Base-by-base conservation (phyloP, 2,797 vertebrate species). In the Amniataba percoides region DNA sequence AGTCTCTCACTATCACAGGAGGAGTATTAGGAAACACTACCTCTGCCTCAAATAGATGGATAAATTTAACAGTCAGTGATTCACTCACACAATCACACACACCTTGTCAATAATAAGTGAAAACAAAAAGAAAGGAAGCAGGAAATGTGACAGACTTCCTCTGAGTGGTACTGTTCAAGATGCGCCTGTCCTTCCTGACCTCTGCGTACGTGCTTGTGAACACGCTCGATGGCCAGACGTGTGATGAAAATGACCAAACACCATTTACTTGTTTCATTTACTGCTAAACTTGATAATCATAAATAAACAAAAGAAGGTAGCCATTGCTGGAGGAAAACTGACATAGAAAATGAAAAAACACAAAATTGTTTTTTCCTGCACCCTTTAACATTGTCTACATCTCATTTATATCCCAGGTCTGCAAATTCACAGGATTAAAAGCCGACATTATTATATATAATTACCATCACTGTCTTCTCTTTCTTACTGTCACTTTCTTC, bases 61-160 rank as follows among this genome's bases (percentile, higher is more conserved):
- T 56, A 51, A 51, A 77, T 67, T 55, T 74, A 84, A 82, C 68
- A 64, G 56, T 48, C 27, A 14, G 42, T 53, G 80, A 82, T 27
- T 73, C 23, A 34, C 36, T 36, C 68, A 3, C 59, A 16, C 42
- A 23, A 40, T 43, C 58, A 23, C 7, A 59, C 39, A 46, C 76
- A 43, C n/a, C n/a, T n/a, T n/a, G n/a, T n/a, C n/a, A n/a, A 45
- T 43, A 66, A 69, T 21, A 77, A 48, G 43, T 58, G 74, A 80
- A 77, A 68, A 68, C 57, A 78, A 81, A 78, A 74, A 76, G 65
- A 83, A 83, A 79, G 78, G 74, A 86, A 89, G 74, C 78, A 76
- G 87, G 83, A 86, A 88, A 79, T 46, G 60, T 69, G 76, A 76
- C 59, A 78, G 68, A 88, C 77, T 85, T 90, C 85, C 88, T 80